Evolutionary conservation across 1,140 invertebrate genomes (phyloP), one percentile per base, ranked within the genome.

Genomic region (Lasioglossum baleicum): DNA sequence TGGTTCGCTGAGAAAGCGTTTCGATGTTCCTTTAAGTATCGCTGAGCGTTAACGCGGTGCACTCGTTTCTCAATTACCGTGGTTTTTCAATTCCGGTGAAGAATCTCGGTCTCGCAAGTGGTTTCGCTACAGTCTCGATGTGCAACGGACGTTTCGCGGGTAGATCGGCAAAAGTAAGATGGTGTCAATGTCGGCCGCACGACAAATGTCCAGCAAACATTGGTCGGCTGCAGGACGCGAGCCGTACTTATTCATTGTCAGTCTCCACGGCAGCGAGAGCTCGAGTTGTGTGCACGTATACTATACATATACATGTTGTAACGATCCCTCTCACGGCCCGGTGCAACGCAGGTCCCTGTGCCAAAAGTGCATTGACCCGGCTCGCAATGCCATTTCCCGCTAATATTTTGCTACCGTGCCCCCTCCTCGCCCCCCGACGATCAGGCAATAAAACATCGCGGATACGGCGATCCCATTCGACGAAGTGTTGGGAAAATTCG

Each of bases 281-380:
- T 44, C 53, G 35, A 26, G 22, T 22, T 76, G 51, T 70, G 67
- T 69, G 67, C 35, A 42, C 20, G 15, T n/a, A 31, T 65, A 71
- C 42, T 26, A 35, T 35, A 58, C n/a, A n/a, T 65, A 67, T 51
- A 64, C 26, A 31, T 44, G 65, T 63, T 26, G 77, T 79, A 83
- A 83, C 82, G 75, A 83, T 84, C 81, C 51, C 44, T 26, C 67
- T 22, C 35, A 20, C 48, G 15, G 40, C 26, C 72, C 10, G 42
- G 68, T 70, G 48, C 73, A 56, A 69, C 65, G 65, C 65, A 68
- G 26, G 20, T 48, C 75, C 75, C 71, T 65, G 81, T 83, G 83
- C 83, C 81, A 84, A 84, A 84, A 84, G 83, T 80, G 81, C 83
- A 84, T 84, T 78, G 83, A 84, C 83, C 82, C 56, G 42, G 17